A percentile compares a stretch with the other conserved stretches of the same genome.
These are phyloP conservation scores for Adelges cooleyi DNA, from an alignment of 1,140 invertebrate genomes.

Conservation along the genomic window DNA sequence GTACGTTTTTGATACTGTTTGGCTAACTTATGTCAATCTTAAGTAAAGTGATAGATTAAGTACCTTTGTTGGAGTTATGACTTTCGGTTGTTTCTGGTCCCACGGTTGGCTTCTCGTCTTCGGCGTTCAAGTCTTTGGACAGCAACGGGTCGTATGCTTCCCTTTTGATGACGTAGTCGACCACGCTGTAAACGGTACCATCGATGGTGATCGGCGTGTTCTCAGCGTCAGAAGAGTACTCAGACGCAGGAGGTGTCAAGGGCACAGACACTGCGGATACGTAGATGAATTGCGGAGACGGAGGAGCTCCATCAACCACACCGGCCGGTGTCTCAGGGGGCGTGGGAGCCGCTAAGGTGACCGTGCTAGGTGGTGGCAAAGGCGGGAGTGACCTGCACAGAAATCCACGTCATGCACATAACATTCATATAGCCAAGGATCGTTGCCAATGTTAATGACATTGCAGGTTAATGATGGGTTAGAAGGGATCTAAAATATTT, in stretches of 20 bases:
- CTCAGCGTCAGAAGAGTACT: conserved; percentile 60
- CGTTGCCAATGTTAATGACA: no score
- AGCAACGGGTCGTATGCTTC: neutral
- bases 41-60: no score
- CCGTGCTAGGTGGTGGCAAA: conserved; percentile 52
- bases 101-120: neutral
- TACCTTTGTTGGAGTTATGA: no score
- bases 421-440: no score
- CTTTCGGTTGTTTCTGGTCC: neutral
- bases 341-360: conserved; percentile 37
- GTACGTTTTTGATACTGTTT: no score
- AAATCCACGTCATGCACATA: no score
- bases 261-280: conserved; percentile 36
- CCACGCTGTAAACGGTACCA: conserved; percentile 82
- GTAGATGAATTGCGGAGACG: neutral
- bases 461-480: no score
- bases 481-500: no score
- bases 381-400: conserved; percentile 54
- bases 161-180: conserved; percentile 40
- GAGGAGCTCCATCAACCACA: conserved; percentile 47
- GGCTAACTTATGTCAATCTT: no score
- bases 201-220: conserved; percentile 40
- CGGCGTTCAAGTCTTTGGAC: neutral
- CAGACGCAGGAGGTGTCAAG: conserved; percentile 55
- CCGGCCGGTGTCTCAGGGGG: conserved; percentile 11